Conservation (phyloP, 2,113 vertebrate species). For the Oreochromis niloticus region DNA sequence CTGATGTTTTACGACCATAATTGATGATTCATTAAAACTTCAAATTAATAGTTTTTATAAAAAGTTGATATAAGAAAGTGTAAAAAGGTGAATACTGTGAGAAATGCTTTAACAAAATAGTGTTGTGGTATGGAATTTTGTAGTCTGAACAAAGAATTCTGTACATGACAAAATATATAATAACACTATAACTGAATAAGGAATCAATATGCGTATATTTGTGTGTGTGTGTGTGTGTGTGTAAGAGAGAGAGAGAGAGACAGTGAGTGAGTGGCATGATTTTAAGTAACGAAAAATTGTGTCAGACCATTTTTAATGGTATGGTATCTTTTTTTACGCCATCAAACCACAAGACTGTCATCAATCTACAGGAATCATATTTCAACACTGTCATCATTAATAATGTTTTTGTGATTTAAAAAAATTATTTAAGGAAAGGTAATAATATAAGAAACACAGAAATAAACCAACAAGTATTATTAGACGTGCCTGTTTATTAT, state of each 20-base stretch:
- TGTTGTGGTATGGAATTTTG: too few relatives aligned
- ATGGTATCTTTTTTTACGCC: rapidly evolving
- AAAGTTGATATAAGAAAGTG: too few relatives aligned
- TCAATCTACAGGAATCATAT: not conserved
- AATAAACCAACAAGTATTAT: rapidly evolving
- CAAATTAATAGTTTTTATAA: too few relatives aligned
- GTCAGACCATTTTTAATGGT: not conserved
- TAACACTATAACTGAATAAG: rapidly evolving
- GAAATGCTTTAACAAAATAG: too few relatives aligned
- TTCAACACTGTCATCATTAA: not conserved
- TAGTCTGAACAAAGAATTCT: not conserved
- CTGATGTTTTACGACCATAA: too few relatives aligned
- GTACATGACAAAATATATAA: not conserved
- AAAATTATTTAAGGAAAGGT: not conserved
- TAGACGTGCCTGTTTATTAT: not conserved
- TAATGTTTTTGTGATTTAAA: not conserved
- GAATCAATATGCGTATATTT: not conserved
- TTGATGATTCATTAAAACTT: too few relatives aligned
- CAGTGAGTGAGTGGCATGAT: not conserved
- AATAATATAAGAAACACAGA: not conserved
- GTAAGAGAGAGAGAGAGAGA: rapidly evolving
- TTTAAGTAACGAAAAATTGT: not conserved
- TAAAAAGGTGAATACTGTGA: too few relatives aligned
- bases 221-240: not conserved
- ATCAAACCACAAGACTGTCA: not conserved